Evolutionary conservation across 1,140 invertebrate genomes (phyloP), one percentile per base, ranked within the genome.

Genomic region (Andrena cerasifolii): DNA sequence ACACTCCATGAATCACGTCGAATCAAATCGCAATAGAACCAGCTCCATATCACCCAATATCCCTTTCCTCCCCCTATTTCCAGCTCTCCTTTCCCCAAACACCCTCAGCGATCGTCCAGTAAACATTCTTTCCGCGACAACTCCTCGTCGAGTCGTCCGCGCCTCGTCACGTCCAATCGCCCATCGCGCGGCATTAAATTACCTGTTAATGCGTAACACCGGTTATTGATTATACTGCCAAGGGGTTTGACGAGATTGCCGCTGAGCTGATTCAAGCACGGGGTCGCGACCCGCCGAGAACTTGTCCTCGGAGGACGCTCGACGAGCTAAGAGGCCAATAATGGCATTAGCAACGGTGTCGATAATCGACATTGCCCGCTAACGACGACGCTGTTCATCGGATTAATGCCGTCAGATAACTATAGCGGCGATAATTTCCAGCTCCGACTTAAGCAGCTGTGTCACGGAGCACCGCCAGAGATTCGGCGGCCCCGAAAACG

Each of bases 291-390:
- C 43, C n/a, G 26, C 0, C 43, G 45, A n/a, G 45, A 26, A n/a
- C 21, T 53, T 5, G 21, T 21, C 21, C 58, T 12, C 43, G 45
- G 33, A 40, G 70, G 24, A 40, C 14, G 31, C 36, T 63, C 33
- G 31, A 14, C n/a, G 43, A 53, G 70, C 28, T 73, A 73, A 73
- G 58, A 53, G 70, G 47, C 70, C 31, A 63, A 63, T 73, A 73
- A 73, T 51, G 16, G 45, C 31, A 73, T 73, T 73, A 73, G 70
- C 28, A 40, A 73, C 45, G 58, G 70, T 73, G 70, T 73, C 58
- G 45, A 53, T 73, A 73, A 73, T 73, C 70, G 58, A 53, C 58
- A 63, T 28, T 51, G 31, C 70, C n/a, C 4, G 31, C 33, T 73
- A 73, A 73, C 45, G 58, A 73, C 21, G 33, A 3, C 18, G 16